Conservation (phyloP, 2,113 vertebrate species). For the Pithys albifrons region DNA sequence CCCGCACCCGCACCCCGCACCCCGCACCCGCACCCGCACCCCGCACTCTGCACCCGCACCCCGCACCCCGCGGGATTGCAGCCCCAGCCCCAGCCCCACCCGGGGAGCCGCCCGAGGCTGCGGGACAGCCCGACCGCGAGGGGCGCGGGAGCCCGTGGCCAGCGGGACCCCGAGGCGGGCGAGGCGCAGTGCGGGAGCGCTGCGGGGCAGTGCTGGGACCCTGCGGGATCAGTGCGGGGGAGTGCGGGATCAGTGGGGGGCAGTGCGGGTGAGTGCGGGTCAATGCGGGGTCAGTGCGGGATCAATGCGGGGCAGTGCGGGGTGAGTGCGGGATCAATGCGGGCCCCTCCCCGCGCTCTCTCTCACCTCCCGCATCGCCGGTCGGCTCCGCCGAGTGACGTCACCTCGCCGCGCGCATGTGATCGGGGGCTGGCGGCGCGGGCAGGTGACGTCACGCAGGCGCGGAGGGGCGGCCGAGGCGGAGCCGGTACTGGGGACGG, state of each 20-base stretch:
- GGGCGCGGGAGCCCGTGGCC: background rate
- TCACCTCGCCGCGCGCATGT: fast-evolving
- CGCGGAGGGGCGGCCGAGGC: background rate
- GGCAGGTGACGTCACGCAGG: fast-evolving
- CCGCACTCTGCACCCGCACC: background rate
- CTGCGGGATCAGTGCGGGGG: no score
- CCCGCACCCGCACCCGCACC: background rate
- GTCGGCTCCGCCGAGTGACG: background rate
- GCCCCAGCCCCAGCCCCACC: background rate
- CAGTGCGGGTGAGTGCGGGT: no score
- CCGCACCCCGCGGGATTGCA: background rate
- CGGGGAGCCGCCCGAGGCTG: background rate
- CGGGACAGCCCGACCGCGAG: background rate
- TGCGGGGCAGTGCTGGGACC: no score
- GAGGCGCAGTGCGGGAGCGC: no score
- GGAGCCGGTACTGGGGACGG: no score
- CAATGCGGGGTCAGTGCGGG: no score
- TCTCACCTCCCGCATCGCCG: background rate
- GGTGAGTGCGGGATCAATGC: no score
- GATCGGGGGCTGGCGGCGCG: background rate
- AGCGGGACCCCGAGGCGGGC: background rate
- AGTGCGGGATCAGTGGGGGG: background rate
- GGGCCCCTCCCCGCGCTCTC: background rate
- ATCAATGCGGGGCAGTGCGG: background rate
- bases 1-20: background rate